These are phyloP conservation scores for Pantherophis alleghaniensis DNA, from an alignment of 2,797 vertebrate genomes.

Conservation along the genomic window DNA sequence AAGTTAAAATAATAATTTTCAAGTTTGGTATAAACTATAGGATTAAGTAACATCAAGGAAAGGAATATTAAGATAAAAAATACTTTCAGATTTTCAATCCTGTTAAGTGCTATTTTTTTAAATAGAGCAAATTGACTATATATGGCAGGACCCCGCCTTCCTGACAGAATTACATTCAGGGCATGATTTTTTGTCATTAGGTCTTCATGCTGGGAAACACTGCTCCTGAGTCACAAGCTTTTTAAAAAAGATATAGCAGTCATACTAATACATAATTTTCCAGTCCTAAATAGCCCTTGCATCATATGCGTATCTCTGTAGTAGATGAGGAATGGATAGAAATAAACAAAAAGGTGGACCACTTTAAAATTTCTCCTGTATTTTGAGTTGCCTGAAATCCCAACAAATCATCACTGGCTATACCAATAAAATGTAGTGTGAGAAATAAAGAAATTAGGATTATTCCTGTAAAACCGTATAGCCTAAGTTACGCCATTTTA, in stretches of 20 bases:
- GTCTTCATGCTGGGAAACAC: neutral
- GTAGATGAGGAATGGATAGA: neutral
- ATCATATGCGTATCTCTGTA: neutral
- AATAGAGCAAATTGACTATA: neutral
- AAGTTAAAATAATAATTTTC: neutral
- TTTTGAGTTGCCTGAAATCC: neutral
- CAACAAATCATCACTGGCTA: neutral
- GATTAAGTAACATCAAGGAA: neutral
- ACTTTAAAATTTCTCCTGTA: neutral
- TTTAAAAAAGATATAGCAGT: neutral
- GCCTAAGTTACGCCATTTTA: too few species aligned
- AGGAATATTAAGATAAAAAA: neutral
- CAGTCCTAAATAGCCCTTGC: neutral
- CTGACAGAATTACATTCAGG: neutral
- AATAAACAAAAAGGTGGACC: neutral
- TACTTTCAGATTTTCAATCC: neutral
- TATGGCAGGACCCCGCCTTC: neutral
- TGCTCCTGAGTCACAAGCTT: neutral
- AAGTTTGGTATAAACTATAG: neutral
- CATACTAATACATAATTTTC: neutral
- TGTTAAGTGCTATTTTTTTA: neutral
- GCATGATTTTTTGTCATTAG: neutral
- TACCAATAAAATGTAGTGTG: neutral
- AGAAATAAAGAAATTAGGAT: too few species aligned
- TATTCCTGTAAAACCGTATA: too few species aligned